These are phyloP conservation scores for Enteromius argenteus DNA, from an alignment of 2,797 vertebrate genomes.

Conservation along the genomic window DNA sequence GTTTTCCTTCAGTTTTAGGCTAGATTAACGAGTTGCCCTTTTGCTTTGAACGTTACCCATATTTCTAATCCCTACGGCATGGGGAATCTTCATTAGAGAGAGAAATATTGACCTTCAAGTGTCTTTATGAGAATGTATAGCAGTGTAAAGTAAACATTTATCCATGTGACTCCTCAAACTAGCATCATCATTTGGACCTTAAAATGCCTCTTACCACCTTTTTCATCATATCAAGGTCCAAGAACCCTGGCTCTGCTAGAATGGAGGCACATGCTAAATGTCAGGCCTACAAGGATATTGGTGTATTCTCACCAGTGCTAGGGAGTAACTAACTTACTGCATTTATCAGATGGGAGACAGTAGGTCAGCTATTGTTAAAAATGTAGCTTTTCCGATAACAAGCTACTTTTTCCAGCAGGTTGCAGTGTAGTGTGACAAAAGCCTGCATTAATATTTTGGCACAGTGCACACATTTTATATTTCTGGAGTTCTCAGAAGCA, in stretches of 20 bases:
- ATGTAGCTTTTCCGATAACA: background rate
- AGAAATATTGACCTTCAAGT: conserved; percentile 85
- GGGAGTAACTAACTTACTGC: background rate
- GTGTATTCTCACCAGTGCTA: conserved; percentile 29
- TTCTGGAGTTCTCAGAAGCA: background rate
- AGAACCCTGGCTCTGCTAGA: conserved; percentile 2
- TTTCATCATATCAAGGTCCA: conserved; percentile 42
- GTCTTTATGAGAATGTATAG: conserved; percentile 84
- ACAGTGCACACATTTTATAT: background rate
- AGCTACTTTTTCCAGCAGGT: background rate
- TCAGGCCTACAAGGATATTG: conserved; percentile 39
- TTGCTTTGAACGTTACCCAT: conserved; percentile 77
- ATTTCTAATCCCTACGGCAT: conserved; percentile 78
- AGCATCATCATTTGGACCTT: conserved; percentile 71
- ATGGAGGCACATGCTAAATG: conserved; percentile 49
- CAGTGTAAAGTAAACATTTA: conserved; percentile 82
- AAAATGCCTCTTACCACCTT: conserved; percentile 54
- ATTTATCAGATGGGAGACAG: background rate
- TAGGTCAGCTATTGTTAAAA: background rate
- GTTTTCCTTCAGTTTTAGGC: conserved; percentile 73
- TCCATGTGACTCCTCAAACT: conserved; percentile 75
- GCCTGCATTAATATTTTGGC: background rate
- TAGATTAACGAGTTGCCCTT: conserved; percentile 88
- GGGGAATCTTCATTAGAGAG: conserved; percentile 83
- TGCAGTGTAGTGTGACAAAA: background rate